These are phyloP conservation scores for Eutrigla gurnardus DNA, from an alignment of 2,797 vertebrate species.

Conservation along the genomic window DNA sequence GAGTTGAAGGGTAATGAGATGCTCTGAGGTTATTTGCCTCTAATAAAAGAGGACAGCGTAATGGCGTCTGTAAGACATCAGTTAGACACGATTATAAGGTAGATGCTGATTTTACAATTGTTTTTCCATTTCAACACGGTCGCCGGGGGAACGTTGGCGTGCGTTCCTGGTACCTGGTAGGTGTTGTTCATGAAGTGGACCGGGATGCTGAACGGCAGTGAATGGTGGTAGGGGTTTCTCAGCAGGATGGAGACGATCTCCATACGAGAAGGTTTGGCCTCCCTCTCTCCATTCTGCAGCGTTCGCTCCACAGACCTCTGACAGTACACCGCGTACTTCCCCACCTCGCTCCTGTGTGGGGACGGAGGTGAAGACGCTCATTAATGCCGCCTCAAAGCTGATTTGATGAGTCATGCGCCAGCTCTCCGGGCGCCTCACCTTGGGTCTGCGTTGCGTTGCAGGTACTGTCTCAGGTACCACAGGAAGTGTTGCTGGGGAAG, in stretches of 20 bases:
- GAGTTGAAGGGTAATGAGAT: background rate
- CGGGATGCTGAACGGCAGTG: conserved; percentile 95
- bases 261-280: conserved; percentile 95
- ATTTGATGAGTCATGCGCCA: background rate
- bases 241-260: conserved; percentile 96
- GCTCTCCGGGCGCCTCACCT: conserved; percentile 79
- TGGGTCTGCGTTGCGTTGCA: conserved; percentile 91
- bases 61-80: background rate
- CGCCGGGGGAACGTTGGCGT: background rate
- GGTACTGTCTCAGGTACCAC: conserved; percentile 93
- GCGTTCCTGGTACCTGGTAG: conserved; percentile 88
- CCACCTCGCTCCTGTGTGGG: conserved; percentile 88
- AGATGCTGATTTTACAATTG: background rate
- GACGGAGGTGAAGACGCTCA: background rate
- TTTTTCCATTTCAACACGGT: background rate
- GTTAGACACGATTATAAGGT: background rate
- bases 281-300: conserved; percentile 90
- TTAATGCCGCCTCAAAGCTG: background rate
- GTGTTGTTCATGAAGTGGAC: conserved; percentile 96
- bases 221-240: conserved; percentile 97
- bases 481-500: conserved; percentile 97
- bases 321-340: conserved; percentile 96
- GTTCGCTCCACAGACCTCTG: conserved; percentile 93
- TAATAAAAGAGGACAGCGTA: background rate
- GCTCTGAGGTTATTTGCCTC: background rate